phyloP scores from a whole-genome alignment of 1,140 invertebrate species.

The Neuroterus valhalla region DNA sequence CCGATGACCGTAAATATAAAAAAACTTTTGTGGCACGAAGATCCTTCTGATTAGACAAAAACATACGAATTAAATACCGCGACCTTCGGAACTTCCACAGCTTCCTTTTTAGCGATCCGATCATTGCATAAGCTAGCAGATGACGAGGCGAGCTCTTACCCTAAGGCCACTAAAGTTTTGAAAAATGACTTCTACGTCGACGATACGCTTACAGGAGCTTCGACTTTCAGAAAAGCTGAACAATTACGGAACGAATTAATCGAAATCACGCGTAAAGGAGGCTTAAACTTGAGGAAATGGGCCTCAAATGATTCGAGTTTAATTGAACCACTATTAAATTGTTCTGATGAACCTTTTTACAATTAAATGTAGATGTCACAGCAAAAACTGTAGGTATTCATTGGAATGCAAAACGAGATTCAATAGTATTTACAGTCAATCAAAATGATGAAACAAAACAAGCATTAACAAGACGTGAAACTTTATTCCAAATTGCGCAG shows the following conservation, averaged over 20 bases:
- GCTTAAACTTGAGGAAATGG: too few relatives aligned
- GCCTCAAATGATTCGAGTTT: too few relatives aligned
- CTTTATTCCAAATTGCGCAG: too few relatives aligned
- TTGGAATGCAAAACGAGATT: background rate
- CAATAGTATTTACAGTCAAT: background rate
- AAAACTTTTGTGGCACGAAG: constrained; percentile 65
- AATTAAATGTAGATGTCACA: background rate
- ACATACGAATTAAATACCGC: constrained; percentile 57
- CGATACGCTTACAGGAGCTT: too few relatives aligned
- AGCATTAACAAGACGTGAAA: constrained; percentile 29
- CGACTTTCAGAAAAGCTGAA: too few relatives aligned
- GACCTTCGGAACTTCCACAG: constrained; percentile 58
- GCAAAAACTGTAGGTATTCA: background rate
- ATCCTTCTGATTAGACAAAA: constrained; percentile 41
- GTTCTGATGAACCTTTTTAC: too few relatives aligned
- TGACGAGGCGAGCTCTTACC: constrained; percentile 48
- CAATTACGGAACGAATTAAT: too few relatives aligned
- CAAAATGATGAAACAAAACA: background rate
- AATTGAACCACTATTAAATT: too few relatives aligned
- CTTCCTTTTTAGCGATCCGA: constrained; percentile 62
- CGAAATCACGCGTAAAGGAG: too few relatives aligned
- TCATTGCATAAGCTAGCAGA: constrained; percentile 59
- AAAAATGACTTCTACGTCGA: constrained; percentile 70
- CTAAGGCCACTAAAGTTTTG: constrained; percentile 55
- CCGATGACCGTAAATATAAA: constrained; percentile 56